Base-by-base conservation (phyloP, 2,113 vertebrate genomes). In the Heliornis fulica region DNA sequence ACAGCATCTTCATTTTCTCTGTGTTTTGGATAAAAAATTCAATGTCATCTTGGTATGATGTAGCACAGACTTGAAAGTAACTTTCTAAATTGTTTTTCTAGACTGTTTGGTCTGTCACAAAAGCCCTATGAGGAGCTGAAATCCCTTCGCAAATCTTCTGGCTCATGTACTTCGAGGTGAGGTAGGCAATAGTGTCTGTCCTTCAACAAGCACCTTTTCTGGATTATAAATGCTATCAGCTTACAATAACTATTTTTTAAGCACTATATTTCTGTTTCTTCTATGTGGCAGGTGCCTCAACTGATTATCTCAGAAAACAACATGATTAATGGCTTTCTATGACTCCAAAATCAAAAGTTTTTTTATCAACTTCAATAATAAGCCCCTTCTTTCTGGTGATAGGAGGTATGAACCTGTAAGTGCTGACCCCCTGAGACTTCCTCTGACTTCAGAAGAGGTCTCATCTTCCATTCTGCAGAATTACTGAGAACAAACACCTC, bases 401-500 rank as follows among this genome's bases (percentile, higher is more conserved):
- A 26, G 16, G 54, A 72, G 15, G 63, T 79, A 75, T 82, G 53
- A 85, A 69, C 78, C 45, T 82, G 7, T 34, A 85, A 96, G 50
- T 38, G 29, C 22, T 61, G 78, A 88, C 59, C 84, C 59, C 3
- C 9, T 69, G 89, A 82, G 80, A 85, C 59, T 94, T 83, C n/a
- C 32, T 32, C 29, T 59, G 82, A 74, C 89, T 90, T 96, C 82
- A 93, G 82, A 89, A 56, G 77, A 85, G n/a, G 78, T 91, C 94
- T 94, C 36, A 50, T 91, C 59, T 72, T 75, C 87, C 4, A 4
- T 87, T 90, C 26, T 36, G 34, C 19, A 65, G 87, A 87, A 87
- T 57, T 83, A 75, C 65, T 70, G 66, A 87, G 75, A 79, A 65
- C 0, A 68, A 76, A 61, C 0, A 4, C 28, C 28, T 70, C 64